A percentile compares a stretch with the other conserved stretches of the same genome.
These are phyloP conservation scores for Catharus ustulatus DNA, from an alignment of 2,797 vertebrate genomes.

Conservation along the genomic window DNA sequence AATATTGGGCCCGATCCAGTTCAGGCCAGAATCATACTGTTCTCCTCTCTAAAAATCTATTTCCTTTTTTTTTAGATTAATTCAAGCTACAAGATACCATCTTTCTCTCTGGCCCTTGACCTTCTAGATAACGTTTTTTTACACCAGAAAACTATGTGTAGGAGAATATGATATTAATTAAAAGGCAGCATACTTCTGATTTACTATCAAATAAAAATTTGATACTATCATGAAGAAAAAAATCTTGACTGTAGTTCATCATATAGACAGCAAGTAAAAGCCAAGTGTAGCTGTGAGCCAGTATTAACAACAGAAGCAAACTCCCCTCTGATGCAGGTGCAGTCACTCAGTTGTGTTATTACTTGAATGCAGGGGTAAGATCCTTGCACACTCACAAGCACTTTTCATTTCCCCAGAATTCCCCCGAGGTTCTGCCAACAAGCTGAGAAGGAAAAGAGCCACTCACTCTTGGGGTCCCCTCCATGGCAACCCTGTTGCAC, in stretches of 20 bases:
- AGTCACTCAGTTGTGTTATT: not conserved
- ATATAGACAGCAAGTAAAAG: not conserved
- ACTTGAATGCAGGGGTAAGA: not conserved
- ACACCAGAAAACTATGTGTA: not conserved
- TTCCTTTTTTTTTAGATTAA: conserved; percentile 15
- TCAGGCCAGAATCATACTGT: conserved; percentile 27
- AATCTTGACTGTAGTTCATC: not conserved
- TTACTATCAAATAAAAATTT: not conserved
- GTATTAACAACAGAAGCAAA: not conserved
- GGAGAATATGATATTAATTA: not conserved
- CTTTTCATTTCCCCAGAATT: not conserved
- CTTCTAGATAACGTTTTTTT: not conserved
- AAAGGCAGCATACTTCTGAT: not conserved
- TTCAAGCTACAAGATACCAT: not conserved
- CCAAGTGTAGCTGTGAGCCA: not conserved
- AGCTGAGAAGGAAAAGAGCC: not conserved
- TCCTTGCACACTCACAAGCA: not conserved
- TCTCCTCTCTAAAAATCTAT: conserved; percentile 29
- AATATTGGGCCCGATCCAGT: conserved; percentile 32
- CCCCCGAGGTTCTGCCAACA: not conserved
- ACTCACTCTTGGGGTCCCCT: not conserved
- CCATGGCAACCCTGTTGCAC: not conserved
- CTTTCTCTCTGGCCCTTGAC: conserved; percentile 16
- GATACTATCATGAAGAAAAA: not conserved
- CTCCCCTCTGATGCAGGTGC: not conserved